These are phyloP conservation scores for Meandrusa payeni DNA, from an alignment of 2,888 invertebrate genomes.

Conservation along the genomic window DNA sequence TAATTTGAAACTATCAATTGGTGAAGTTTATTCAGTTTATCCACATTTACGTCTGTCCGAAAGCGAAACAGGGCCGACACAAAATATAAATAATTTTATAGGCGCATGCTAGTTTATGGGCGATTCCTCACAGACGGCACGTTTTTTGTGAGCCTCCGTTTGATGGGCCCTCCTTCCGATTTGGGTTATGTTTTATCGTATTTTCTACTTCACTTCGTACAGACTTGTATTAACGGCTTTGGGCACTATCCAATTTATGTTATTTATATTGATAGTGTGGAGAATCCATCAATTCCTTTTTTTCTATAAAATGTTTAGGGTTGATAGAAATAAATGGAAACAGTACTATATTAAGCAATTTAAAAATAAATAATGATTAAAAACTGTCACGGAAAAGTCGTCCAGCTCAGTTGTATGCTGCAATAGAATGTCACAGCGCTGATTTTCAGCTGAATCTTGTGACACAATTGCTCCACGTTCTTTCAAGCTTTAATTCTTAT, in stretches of 20 bases:
- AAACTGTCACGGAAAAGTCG: no score
- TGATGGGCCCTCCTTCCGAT: conserved; percentile 8
- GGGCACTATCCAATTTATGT: conserved; percentile 1
- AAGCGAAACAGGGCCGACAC: conserved; percentile 16
- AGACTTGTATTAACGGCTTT: background rate
- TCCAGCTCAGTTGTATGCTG: no score
- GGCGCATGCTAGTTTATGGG: conserved; percentile 30
- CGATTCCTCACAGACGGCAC: conserved; percentile 2
- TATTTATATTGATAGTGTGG: background rate
- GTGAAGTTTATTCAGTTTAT: background rate
- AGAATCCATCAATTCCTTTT: background rate
- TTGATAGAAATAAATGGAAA: no score
- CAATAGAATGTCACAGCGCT: no score
- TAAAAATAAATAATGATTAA: no score
- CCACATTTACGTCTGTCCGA: background rate
- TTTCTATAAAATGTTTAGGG: no score
- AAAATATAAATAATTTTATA: conserved; percentile 32
- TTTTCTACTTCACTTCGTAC: conserved; percentile 4
- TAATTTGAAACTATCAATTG: background rate
- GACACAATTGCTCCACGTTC: no score
- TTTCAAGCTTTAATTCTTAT: no score
- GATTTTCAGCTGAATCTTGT: no score
- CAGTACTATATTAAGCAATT: no score
- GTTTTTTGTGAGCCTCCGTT: conserved; percentile 2
- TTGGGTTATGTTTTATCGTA: conserved; percentile 10